A percentile compares a stretch with the other conserved stretches of the same genome.
These are phyloP conservation scores for Agrochola lychnidis DNA, from an alignment of 2,888 invertebrate genomes.

Conservation along the genomic window DNA sequence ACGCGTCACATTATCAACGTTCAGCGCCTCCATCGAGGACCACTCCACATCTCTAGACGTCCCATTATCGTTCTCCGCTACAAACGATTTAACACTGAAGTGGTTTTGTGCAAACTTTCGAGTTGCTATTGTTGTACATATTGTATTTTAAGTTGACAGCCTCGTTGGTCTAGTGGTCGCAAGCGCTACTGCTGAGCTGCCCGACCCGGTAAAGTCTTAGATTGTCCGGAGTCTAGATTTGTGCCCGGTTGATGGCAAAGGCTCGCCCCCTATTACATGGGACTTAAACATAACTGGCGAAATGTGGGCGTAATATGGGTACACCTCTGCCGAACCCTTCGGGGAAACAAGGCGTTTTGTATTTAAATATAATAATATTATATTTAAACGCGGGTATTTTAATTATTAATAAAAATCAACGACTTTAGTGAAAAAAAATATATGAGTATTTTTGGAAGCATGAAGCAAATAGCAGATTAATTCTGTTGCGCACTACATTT, in stretches of 20 bases:
- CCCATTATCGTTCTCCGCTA: slow-evolving; percentile 48
- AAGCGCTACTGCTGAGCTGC: no score
- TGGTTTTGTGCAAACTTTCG: slow-evolving; percentile 25
- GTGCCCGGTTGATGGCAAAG: no score
- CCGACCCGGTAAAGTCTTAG: no score
- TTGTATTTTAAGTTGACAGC: background rate
- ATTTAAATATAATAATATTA: background rate
- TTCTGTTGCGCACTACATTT: background rate
- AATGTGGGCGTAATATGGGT: background rate
- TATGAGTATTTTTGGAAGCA: slow-evolving; percentile 1
- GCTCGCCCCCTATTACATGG: no score
- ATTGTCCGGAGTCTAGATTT: no score
- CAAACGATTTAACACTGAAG: slow-evolving; percentile 50
- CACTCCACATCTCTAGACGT: slow-evolving; percentile 25
- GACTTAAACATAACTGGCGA: no score
- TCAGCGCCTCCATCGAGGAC: slow-evolving; percentile 21
- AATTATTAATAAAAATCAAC: slow-evolving; percentile 11
- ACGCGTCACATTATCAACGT: slow-evolving; percentile 33
- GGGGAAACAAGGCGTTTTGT: background rate
- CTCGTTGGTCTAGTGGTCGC: no score
- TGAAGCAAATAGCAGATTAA: slow-evolving; percentile 21
- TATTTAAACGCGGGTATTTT: background rate
- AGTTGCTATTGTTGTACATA: slow-evolving; percentile 29
- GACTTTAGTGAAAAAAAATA: slow-evolving; percentile 3
- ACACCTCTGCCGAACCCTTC: background rate